Evolutionary conservation across 2,113 vertebrate species (phyloP), one percentile per base, ranked within the genome.

Genomic region (Pluvianellus socialis): DNA sequence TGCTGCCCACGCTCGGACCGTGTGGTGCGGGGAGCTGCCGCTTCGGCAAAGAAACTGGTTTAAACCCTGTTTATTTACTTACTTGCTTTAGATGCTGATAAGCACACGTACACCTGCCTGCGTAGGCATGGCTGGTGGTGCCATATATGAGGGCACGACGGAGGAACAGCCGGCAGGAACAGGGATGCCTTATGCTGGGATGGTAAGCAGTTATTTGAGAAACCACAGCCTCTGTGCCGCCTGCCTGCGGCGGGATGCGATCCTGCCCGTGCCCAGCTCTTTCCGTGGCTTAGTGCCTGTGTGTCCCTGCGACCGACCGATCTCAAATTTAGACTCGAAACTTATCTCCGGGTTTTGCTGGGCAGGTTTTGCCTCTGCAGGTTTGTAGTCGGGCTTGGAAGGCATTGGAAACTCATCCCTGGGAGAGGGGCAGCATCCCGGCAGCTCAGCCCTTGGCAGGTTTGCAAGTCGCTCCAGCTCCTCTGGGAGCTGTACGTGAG

Each of bases 301-400:
- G 6, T 8, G 17, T 72, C 55, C 28, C 35, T 12, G 22, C 2
- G 15, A 20, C 21, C 1, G 2, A 21, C 16, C 1, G 1, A 3
- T 6, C 47, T n/a, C 67, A 5, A 1, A 44, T 26, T 58, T 2
- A 17, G 50, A 4, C 28, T n/a, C 8, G 0, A 15, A 73, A n/a
- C 15, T 11, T 8, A 1, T 10, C 3, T 1, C 38, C 12, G 0
- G 32, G 42, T 67, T 84, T 70, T n/a, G 59, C 63, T 4, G 5
- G 1, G 59, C 33, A 1, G 52, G 33, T 63, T 80, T 65, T 45
- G 40, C 30, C 44, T 62, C 58, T 5, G 32, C 21, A 0, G 4
- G 0, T 26, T 30, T 5, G 0, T 1, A 9, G 13, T 0, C 10
- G 15, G 62, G 11, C 61, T 67, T 12, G 12, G 56, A 6, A 21